Evolutionary conservation across 2,888 invertebrate genomes (phyloP), one percentile per base, ranked within the genome.

Genomic region (Amiota communis): DNA sequence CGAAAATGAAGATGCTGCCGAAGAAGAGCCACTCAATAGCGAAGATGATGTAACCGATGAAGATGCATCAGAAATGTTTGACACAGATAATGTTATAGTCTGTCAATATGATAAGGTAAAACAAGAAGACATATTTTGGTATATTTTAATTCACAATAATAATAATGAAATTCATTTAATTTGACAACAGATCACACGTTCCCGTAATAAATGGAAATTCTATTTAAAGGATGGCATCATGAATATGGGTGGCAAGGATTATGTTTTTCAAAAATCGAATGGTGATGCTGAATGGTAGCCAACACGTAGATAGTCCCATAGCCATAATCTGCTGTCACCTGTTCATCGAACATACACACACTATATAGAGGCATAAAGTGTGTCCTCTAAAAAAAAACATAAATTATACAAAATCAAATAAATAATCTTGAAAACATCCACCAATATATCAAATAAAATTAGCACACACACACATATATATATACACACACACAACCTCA

Each of bases 131-230:
- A 23, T 1, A 49, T 12, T n/a, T n/a, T n/a, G n/a, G 20, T 63
- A 53, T 2, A 9, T 6, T 2, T 6, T 36, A 36, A 6, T 36
- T 36, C 6, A 36, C 6, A 6, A 23, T 23, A 23, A 23, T 36
- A 6, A 36, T 6, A 36, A 36, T 36, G 36, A 36, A 36, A 23
- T 23, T 23, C 36, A 36, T 8, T 13, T 57, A 75, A 74, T 90
- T 91, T 36, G 0, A 36, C 36, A 36, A 17, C 89, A 96, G 96
- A 98, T 99, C 76, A 98, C 98, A 78, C 94, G 99, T 89, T 98
- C 97, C 89, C 94, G 99, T 86, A 98, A 98, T 90, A 98, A 98
- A 90, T 99, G 99, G 99, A 99, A 99, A 92, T 99, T 99, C 90
- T 97, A 98, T 90, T 92, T 99, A 78, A 99, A 99, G 91, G 99